These are phyloP conservation scores for Chymomyza amoena DNA, from an alignment of 2,888 invertebrate species.

Conservation along the genomic window DNA sequence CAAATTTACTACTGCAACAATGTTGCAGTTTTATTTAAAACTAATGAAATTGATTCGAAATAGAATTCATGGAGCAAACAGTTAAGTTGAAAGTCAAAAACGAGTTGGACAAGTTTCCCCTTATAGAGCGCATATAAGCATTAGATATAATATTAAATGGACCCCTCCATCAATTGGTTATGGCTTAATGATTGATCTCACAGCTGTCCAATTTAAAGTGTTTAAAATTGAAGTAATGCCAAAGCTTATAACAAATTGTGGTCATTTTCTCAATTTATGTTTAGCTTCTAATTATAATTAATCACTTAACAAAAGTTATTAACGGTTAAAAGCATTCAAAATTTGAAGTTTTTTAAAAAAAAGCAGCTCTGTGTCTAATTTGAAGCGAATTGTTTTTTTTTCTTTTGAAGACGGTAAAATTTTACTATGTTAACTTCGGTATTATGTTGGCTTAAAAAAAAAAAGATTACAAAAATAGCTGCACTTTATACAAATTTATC, in stretches of 20 bases:
- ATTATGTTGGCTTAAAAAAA: too few relatives aligned
- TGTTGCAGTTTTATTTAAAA: constrained; percentile 30
- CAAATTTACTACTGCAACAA: constrained; percentile 13
- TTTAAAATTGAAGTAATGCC: background rate
- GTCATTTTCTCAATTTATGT: background rate
- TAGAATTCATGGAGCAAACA: constrained; percentile 16
- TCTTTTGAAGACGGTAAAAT: too few relatives aligned
- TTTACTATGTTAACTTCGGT: too few relatives aligned
- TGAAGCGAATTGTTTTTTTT: too few relatives aligned
- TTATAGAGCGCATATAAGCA: background rate
- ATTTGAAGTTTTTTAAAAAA: too few relatives aligned
- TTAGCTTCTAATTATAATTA: background rate
- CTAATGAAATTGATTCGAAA: constrained; percentile 38
- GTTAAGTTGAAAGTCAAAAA: background rate
- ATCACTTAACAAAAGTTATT: background rate
- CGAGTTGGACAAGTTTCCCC: background rate
- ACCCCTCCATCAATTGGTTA: background rate
- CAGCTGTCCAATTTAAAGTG: background rate
- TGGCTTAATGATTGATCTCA: background rate
- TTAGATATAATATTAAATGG: background rate
- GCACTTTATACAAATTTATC: too few relatives aligned
- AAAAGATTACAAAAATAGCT: too few relatives aligned
- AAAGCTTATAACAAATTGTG: background rate
- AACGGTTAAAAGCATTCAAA: background rate
- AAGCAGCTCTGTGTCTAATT: too few relatives aligned